Evolutionary conservation across 2,113 vertebrate genomes (phyloP).

Genomic region (Diphyllodes magnificus): DNA sequence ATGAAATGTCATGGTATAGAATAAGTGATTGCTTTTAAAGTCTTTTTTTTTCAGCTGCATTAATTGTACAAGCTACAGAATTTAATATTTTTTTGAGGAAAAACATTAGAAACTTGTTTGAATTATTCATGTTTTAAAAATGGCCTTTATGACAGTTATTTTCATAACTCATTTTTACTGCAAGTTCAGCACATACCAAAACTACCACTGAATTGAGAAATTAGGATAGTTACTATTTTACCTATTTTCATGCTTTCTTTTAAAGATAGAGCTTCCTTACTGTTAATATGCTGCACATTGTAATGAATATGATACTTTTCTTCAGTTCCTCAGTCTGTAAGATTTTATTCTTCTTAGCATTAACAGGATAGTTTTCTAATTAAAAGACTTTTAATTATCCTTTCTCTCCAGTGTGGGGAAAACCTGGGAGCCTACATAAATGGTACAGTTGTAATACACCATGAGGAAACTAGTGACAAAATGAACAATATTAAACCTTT

Average conservation of each 20-base stretch:
- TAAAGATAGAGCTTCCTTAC: neutral
- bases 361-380: neutral
- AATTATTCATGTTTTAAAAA: conserved; percentile 47
- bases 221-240: conserved; percentile 3
- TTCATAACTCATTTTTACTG: conserved; percentile 47
- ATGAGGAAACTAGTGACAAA: neutral
- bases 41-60: conserved; percentile 12
- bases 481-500: neutral
- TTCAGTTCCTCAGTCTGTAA: neutral
- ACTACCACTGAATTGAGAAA: conserved; percentile 1
- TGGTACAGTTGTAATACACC: neutral
- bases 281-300: neutral
- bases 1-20: neutral
- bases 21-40: conserved; percentile 10
- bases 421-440: neutral
- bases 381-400: neutral
- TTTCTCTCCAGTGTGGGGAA: neutral
- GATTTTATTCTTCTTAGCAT: neutral
- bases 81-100: conserved; percentile 1
- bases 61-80: conserved; percentile 30
- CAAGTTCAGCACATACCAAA: neutral
- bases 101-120: neutral
- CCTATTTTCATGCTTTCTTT: neutral
- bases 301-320: neutral
- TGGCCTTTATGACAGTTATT: conserved; percentile 29